Base-by-base conservation (phyloP, 2,113 vertebrate species). In the Irena cyanogastra region DNA sequence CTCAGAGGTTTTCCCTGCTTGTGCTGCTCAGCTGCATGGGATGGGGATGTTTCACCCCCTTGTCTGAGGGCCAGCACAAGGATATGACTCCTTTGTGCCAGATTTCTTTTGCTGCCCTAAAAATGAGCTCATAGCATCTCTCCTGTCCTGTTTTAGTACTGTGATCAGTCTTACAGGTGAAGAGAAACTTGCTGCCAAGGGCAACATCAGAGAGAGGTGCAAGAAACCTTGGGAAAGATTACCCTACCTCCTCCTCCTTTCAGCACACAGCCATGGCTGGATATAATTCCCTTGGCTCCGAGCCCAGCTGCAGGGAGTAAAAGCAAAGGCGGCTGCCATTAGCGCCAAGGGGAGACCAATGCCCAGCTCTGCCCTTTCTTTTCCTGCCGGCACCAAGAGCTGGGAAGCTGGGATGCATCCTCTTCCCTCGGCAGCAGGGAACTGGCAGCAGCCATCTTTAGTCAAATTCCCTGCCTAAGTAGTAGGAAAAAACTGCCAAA, bases 331-430 rank as follows among this genome's bases (percentile, higher is more conserved):
- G 9, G 93, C 86, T 95, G 93, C 94, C 94, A 50, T 74, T 66
- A 96, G 94, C n/a, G 57, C 95, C 85, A 96, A 96, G 92, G 88
- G 72, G 92, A 96, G 90, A 87, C 31, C 14, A 49, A 94, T 95
- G 93, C 95, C 92, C 92, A 93, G 90, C 76, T 93, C 92, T 89
- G 89, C 93, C 91, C 93, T 96, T 95, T 97, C 95, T 96, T 95
- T 87, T 39, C 72, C 85, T 94, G 64, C 41, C 83, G 0, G 76
- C 92, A 31, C 83, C 0, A 0, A 76, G 86, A 94, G 95, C 93
- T 97, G 95, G 94, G 96, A 97, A 95, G 95, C 89, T 75, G 92
- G 49, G 92, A 90, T 1, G 81, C 83, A 95, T 92, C 93, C 80
- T 90, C 94, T 97, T 96, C 94, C 93, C 93, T 95, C 83, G 0